Base-by-base conservation (phyloP, 2,113 vertebrate species). In the Pontoporia blainvillei region DNA sequence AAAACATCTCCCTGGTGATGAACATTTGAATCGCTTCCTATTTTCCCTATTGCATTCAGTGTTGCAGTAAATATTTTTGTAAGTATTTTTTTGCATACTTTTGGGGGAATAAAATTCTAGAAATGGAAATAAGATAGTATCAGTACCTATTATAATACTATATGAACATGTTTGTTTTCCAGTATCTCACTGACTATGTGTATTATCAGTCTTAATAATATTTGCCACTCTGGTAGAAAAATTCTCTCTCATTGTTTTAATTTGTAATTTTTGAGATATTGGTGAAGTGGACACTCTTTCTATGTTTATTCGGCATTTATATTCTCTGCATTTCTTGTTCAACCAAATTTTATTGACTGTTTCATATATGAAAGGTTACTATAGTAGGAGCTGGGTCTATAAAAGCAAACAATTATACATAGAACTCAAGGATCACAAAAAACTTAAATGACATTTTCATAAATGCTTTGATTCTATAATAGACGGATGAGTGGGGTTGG, bases 61-160 rank as follows among this genome's bases (percentile, higher is more conserved):
- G 41, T 88, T 93, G 61, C 25, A 62, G 27, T 83, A 96, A 84
- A 75, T 95, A 67, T 75, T 92, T 88, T 91, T 36, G 23, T 78
- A 76, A 85, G 49, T 61, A 3, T 94, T 46, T 64, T 57, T 61
- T 62, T 75, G 44, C 9, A 39, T 90, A 85, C 25, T 90, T 90
- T 94, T 34, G 44, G 36, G 54, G 90, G 29, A 44, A 81, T 92
- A 87, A 82, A 92, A 92, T 88, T 93, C 54, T 91, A 93, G 79
- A 71, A 93, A 86, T 79, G 57, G 52, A 54, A 78, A 72, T 93
- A 76, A 90, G 29, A 90, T 8, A 54, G n/a, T 10, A 57, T 71
- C 64, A 71, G 1, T 39, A 59, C 64, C 39, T 86, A 34, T 34
- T 81, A 4, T 41, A 81, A 23, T 72, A 85, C 64, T 25, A 23